These are phyloP conservation scores for Styela clava DNA, from an alignment of 23 tunicate genomes.

Conservation along the genomic window DNA sequence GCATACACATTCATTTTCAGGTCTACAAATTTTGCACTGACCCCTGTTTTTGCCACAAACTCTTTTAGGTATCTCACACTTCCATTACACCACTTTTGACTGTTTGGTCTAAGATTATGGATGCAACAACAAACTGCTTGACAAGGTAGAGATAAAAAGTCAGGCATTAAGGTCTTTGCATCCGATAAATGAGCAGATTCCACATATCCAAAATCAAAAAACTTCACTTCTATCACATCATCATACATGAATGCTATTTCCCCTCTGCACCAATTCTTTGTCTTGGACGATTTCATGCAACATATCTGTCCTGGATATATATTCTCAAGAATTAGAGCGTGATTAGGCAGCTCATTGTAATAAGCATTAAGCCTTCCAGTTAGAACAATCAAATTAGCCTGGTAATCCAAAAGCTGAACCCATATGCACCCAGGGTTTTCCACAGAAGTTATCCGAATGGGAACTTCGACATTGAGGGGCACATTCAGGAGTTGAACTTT, in stretches of 20 bases:
- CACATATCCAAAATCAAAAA: constrained; percentile 67
- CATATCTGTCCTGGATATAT: constrained; percentile 16
- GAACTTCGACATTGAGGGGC: constrained; percentile 16
- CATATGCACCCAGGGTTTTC: constrained; percentile 73
- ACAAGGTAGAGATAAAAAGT: constrained; percentile 27
- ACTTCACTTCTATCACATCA: constrained; percentile 55
- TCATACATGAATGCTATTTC: constrained; percentile 27
- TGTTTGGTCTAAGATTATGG: constrained; percentile 29
- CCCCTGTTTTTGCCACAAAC: constrained; percentile 17
- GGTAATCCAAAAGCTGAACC: constrained; percentile 48
- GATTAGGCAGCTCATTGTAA: constrained; percentile 23
- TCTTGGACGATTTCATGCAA: not conserved
- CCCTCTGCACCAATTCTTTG: constrained; percentile 55
- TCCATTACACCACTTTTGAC: constrained; percentile 34
- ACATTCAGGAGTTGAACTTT: not conserved
- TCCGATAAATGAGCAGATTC: constrained; percentile 31
- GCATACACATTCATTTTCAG: constrained; percentile 26
- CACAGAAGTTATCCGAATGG: constrained; percentile 45
- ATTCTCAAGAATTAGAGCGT: not conserved
- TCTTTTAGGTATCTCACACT: constrained; percentile 23
- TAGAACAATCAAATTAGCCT: constrained; percentile 28
- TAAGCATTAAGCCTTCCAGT: constrained; percentile 30
- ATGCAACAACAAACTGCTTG: constrained; percentile 58
- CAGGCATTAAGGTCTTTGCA: constrained; percentile 21
- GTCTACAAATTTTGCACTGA: constrained; percentile 38